Base-by-base conservation (phyloP, 2,888 invertebrate genomes). In the Xestia c-nigrum region DNA sequence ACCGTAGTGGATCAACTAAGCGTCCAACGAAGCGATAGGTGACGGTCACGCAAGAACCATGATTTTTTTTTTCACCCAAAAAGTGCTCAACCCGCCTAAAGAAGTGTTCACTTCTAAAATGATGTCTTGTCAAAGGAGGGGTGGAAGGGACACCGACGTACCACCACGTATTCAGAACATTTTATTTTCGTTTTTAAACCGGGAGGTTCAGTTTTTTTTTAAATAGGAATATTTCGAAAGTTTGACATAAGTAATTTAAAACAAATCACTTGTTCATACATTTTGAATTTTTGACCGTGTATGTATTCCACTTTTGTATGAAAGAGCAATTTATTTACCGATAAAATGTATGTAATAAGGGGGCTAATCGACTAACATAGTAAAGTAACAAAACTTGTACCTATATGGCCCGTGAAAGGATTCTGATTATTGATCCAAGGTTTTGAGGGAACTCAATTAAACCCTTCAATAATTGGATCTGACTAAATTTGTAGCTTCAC, bases 381-480 rank as follows among this genome's bases (percentile, higher is more conserved):
- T 19, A 55, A 46, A n/a, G 55, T 57, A 47, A 40, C 16, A 43
- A 47, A 7, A 14, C 16, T 21, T 68, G 52, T 52, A n/a, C 64
- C 9, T 40, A 76, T 38, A 40, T 24, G 46, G 21, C 47, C 77
- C 24, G 76, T 76, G 52, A 78, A 71, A 47, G 7, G n/a, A 63
- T 80, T 72, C 69, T 67, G 57, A n/a, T 38, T 3, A 78, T 67
- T 69, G 38, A 16, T 87, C 85, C 10, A 87, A 89, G 83, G 83
- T 31, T 90, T 87, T 73, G 47, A 84, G 5, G 78, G 14, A 73
- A 79, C 55, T 72, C 79, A 78, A 84, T 84, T 80, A 84, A 80
- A 83, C 65, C 81, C 80, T 61, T 66, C n/a, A 80, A 70, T 80
- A 64, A 83, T 64, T 79, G 59, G 46, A 46, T 72, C 46, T 40